phyloP scores from a whole-genome alignment of 2,113 vertebrate genomes.

The Oncorhynchus nerka region DNA sequence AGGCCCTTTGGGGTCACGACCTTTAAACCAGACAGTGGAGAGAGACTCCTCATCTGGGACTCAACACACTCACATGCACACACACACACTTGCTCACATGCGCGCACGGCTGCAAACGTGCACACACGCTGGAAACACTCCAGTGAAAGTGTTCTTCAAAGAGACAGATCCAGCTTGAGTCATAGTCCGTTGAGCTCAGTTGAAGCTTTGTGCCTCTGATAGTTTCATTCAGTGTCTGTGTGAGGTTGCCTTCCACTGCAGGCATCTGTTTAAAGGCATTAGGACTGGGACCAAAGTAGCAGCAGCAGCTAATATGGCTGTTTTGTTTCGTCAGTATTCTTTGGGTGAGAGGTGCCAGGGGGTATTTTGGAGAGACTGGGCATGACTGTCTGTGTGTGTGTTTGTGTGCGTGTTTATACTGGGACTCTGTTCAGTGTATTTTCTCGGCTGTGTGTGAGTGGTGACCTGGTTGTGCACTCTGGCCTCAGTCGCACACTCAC shows the following conservation, averaged over 20 bases:
- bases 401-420: background rate
- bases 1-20: slow-evolving; percentile 38
- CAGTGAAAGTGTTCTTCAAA: background rate
- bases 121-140: background rate
- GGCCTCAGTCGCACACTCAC: slow-evolving; percentile 24
- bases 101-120: background rate
- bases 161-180: background rate
- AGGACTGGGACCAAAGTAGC: background rate
- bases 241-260: background rate
- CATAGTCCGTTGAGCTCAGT: no score
- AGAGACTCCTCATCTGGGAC: background rate
- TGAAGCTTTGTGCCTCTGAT: no score
- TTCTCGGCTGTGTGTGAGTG: slow-evolving; percentile 7
- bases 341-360: background rate
- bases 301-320: background rate
- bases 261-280: background rate
- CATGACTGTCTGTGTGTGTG: background rate
- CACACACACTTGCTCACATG: slow-evolving; percentile 5
- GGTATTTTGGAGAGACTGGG: background rate
- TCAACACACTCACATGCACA: slow-evolving; percentile 23
- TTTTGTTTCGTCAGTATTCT: background rate
- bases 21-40: slow-evolving; percentile 22
- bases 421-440: slow-evolving; percentile 20
- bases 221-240: no score
- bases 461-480: slow-evolving; percentile 21